phyloP scores from a whole-genome alignment of 2,113 vertebrate species.

The Hucho hucho region DNA sequence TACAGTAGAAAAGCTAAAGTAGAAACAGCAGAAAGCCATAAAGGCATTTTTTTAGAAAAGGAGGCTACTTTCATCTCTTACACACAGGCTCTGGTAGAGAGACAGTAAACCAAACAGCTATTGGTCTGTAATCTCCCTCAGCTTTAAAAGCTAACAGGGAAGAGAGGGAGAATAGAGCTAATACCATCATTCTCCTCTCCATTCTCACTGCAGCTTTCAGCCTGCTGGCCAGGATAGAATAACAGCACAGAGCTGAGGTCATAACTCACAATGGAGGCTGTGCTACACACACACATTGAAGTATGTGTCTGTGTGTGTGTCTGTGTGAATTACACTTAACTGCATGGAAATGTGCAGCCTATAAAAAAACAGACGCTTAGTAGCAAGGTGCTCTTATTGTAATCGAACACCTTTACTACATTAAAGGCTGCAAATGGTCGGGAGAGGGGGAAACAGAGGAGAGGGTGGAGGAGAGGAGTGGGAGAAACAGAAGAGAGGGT shows the following conservation, averaged over 20 bases:
- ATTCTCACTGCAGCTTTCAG: conserved; percentile 63
- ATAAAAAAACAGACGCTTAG: conserved; percentile 45
- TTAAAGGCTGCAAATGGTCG: conserved; percentile 65
- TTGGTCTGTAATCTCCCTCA: neutral
- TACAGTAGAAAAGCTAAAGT: no score
- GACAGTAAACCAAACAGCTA: neutral
- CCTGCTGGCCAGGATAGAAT: conserved; percentile 65
- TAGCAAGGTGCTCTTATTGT: conserved; percentile 53
- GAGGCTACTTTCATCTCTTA: neutral
- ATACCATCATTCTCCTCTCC: conserved; percentile 35
- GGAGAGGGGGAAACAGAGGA: conserved; percentile 24
- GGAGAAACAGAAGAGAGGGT: no score
- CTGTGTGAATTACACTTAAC: conserved; percentile 32
- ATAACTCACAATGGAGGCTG: conserved; percentile 68
- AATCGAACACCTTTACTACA: conserved; percentile 73
- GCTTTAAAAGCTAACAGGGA: neutral
- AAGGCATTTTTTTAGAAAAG: no score
- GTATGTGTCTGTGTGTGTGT: neutral
- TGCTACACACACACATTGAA: no score
- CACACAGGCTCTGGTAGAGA: neutral
- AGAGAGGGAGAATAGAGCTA: conserved; percentile 13
- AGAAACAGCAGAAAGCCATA: no score
- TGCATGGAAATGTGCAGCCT: conserved; percentile 56
- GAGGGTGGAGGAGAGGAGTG: no score
- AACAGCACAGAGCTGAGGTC: conserved; percentile 59